phyloP scores from a whole-genome alignment of 2,888 invertebrate genomes.

The Eupithecia subumbrata region DNA sequence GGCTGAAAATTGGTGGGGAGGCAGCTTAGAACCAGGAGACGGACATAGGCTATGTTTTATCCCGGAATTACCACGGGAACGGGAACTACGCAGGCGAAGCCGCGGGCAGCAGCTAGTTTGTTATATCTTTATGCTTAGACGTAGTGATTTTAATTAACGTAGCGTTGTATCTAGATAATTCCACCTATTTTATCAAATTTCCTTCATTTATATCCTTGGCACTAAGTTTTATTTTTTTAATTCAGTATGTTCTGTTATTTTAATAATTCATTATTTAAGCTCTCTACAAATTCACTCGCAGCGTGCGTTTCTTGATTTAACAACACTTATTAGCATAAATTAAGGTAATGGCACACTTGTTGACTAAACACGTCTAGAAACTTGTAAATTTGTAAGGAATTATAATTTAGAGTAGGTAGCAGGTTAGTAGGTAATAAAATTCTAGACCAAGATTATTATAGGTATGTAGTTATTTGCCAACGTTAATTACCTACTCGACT shows the following conservation, averaged over 20 bases:
- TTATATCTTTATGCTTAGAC: no score
- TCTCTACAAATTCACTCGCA: conserved; percentile 15
- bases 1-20: no score
- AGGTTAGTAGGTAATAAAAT: background rate
- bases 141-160: no score
- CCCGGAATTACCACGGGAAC: no score
- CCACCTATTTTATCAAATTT: no score
- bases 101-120: no score
- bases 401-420: background rate
- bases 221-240: background rate
- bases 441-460: no score
- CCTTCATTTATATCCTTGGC: no score
- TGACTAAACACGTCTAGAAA: background rate
- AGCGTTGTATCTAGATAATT: no score
- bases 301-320: conserved; percentile 22
- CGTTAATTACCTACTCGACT: background rate
- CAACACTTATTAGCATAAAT: conserved; percentile 1
- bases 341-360: conserved; percentile 6
- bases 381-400: background rate
- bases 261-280: conserved; percentile 9
- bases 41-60: no score
- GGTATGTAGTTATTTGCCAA: background rate
- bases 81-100: no score
- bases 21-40: no score
- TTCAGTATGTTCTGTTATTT: background rate